phyloP scores from a whole-genome alignment of 1,140 invertebrate species.

The Reticulitermes speratus region DNA sequence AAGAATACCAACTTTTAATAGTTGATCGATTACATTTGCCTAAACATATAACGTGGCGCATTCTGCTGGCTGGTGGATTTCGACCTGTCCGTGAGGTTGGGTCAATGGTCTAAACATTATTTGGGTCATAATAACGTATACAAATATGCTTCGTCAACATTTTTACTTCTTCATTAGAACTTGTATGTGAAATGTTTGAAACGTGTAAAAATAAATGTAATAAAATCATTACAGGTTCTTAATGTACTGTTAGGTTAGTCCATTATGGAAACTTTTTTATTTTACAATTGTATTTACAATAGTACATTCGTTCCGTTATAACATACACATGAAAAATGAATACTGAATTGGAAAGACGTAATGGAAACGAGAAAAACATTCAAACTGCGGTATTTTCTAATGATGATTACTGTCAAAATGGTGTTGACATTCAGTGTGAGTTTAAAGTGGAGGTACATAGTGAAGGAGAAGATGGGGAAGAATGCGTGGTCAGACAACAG shows the following conservation, averaged over 20 bases:
- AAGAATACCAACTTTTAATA: neutral
- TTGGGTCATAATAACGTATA: neutral
- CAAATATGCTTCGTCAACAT: neutral
- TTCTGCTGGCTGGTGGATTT: neutral
- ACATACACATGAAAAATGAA: neutral
- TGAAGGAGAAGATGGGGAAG: neutral
- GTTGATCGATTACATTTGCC: conserved; percentile 3
- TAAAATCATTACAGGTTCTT: too few species aligned
- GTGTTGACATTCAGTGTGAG: neutral
- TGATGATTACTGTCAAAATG: neutral
- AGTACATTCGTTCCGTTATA: too few species aligned
- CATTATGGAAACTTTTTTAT: too few species aligned
- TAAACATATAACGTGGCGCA: neutral
- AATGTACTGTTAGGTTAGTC: too few species aligned
- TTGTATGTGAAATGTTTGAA: too few species aligned
- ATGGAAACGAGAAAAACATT: neutral
- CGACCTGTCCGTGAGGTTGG: neutral
- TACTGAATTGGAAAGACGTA: neutral
- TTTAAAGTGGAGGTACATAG: neutral
- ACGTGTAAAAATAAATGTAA: too few species aligned
- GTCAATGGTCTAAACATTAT: neutral
- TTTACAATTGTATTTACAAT: too few species aligned
- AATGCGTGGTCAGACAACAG: neutral
- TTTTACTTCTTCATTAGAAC: too few species aligned
- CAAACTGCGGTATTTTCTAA: neutral